phyloP scores from a whole-genome alignment of 2,888 invertebrate genomes.

The Athetis lepigone region DNA sequence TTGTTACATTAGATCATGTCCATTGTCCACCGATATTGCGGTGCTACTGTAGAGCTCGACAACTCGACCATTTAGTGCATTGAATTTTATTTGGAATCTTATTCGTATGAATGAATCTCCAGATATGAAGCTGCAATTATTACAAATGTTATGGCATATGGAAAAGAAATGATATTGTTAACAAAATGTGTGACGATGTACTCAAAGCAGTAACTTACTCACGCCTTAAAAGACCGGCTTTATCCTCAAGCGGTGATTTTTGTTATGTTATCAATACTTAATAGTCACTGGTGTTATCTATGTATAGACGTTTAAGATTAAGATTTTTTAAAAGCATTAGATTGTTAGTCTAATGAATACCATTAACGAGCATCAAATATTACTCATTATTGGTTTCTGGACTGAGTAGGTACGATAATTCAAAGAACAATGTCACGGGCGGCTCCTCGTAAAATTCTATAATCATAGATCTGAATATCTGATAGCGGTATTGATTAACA shows the following conservation, averaged over 20 bases:
- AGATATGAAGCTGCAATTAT: background rate
- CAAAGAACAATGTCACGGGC: constrained; percentile 53
- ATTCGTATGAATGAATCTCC: constrained; percentile 3
- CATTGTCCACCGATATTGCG: constrained; percentile 18
- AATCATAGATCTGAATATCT: constrained; percentile 61
- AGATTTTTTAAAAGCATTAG: constrained; percentile 27
- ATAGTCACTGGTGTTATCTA: constrained; percentile 5
- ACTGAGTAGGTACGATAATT: constrained; percentile 17
- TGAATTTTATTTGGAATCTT: background rate
- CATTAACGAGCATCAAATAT: constrained; percentile 27
- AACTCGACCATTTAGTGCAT: constrained; percentile 8
- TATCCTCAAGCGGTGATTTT: background rate
- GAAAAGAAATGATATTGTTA: background rate
- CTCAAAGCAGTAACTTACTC: background rate
- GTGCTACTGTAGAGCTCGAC: constrained; percentile 21
- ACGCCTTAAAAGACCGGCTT: background rate
- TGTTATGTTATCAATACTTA: background rate
- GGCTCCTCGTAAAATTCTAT: constrained; percentile 48
- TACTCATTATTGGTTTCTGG: constrained; percentile 28
- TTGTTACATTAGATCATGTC: constrained; percentile 15
- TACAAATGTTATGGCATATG: constrained; percentile 1
- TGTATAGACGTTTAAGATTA: constrained; percentile 18
- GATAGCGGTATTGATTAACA: constrained; percentile 67
- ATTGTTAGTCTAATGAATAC: constrained; percentile 19
- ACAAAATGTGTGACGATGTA: background rate